phyloP scores from a whole-genome alignment of 2,888 invertebrate genomes.

The Arge pagana region DNA sequence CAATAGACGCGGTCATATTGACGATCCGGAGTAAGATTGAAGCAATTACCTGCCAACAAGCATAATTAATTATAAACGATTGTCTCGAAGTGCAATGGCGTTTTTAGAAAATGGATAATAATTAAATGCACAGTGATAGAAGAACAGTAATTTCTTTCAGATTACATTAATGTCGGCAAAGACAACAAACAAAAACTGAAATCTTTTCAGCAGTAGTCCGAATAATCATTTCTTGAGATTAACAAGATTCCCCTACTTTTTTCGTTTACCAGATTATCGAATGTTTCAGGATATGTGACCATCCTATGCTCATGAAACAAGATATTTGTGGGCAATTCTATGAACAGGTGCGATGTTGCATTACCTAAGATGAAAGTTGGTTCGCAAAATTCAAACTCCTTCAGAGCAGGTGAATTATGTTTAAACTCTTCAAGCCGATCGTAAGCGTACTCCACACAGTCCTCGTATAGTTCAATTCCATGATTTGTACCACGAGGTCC shows the following conservation, averaged over 20 bases:
- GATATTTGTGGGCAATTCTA: too few relatives aligned
- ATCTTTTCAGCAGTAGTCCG: too few relatives aligned
- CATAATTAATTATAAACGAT: too few relatives aligned
- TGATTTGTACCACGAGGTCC: constrained; percentile 77
- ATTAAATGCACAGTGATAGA: constrained; percentile 8
- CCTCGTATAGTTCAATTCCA: constrained; percentile 79
- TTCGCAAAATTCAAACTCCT: constrained; percentile 84
- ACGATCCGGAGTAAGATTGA: constrained; percentile 66
- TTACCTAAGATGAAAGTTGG: constrained; percentile 76
- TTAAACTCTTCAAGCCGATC: constrained; percentile 74
- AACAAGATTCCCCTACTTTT: too few relatives aligned
- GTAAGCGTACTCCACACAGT: constrained; percentile 75
- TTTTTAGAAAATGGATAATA: constrained; percentile 32
- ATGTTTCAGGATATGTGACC: too few relatives aligned
- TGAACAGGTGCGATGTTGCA: constrained; percentile 20
- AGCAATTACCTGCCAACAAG: constrained; percentile 69
- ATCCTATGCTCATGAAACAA: too few relatives aligned
- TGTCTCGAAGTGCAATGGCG: too few relatives aligned
- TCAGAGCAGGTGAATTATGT: constrained; percentile 69
- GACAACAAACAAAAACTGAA: too few relatives aligned
- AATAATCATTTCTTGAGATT: too few relatives aligned
- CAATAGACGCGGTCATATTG: constrained; percentile 89
- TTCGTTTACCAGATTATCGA: not conserved
- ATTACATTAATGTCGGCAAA: too few relatives aligned
- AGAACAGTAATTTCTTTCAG: too few relatives aligned